Base-by-base conservation (phyloP, 2,113 vertebrate species). In the Oryctolagus cuniculus region DNA sequence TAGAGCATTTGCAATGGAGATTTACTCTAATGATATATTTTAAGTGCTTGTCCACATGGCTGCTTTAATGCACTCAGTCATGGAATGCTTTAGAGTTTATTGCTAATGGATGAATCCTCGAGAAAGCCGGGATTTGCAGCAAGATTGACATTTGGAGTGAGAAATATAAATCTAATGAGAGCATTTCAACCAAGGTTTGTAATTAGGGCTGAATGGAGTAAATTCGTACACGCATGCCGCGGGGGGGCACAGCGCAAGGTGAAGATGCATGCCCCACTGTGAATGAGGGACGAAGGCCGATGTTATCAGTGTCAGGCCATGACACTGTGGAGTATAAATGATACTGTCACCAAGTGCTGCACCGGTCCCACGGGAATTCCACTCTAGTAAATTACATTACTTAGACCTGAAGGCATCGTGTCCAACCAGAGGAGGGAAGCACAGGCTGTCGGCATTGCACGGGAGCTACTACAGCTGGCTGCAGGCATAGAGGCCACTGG, bases 301-400 rank as follows among this genome's bases (percentile, higher is more conserved):
- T 98, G 98, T 44, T 98, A 98, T 98, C 98, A 96, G 98, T 98
- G 98, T 98, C 98, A 97, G 97, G 96, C 98, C 97, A 95, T 92
- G 97, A 97, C 98, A 98, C 98, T 96, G 97, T 97, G 90, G 97
- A 98, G 98, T 98, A 98, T 98, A 98, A 99, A 98, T 98, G 98
- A 98, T 98, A 97, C 98, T 98, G 98, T 99, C 98, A 98, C 97
- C 96, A 98, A 98, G 98, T 98, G 97, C 98, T 98, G 98, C 98
- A 97, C 97, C 90, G 96, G 97, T 98, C 97, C 97, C 97, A 49
- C 97, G 98, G 98, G 98, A 98, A 98, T 98, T 98, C 98, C 98
- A 98, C 98, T 98, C 98, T 97, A 98, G 97, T 98, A 98, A 99
- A 98, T 99, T 98, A 98, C 98, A 98, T 98, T 98, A 98, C 98